These are phyloP conservation scores for Pelosia muscerda DNA, from an alignment of 2,888 invertebrate species.

Conservation along the genomic window DNA sequence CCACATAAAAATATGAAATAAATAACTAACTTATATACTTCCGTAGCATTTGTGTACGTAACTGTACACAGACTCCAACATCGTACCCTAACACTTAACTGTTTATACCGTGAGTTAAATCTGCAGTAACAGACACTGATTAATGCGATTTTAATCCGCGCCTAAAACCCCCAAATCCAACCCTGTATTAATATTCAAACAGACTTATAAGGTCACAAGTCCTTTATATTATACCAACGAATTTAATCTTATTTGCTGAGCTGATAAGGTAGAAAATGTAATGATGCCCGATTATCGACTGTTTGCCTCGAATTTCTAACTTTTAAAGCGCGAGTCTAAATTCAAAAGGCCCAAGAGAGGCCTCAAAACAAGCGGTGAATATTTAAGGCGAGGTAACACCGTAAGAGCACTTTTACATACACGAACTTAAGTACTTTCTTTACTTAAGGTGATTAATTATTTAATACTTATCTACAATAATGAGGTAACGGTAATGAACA, in stretches of 20 bases:
- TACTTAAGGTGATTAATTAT: background rate
- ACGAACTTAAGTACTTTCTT: background rate
- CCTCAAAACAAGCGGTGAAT: slow-evolving; percentile 35
- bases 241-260: slow-evolving; percentile 61
- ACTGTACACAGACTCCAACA: slow-evolving; percentile 73
- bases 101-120: slow-evolving; percentile 85
- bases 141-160: slow-evolving; percentile 90
- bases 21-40: slow-evolving; percentile 12
- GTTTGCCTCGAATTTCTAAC: slow-evolving; percentile 71
- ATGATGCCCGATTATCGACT: slow-evolving; percentile 49
- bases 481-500: no score
- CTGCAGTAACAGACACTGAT: slow-evolving; percentile 88
- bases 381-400: slow-evolving; percentile 16
- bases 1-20: background rate
- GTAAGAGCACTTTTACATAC: background rate
- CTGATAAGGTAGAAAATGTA: slow-evolving; percentile 55
- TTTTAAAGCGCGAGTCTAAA: slow-evolving; percentile 81
- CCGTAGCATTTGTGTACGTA: slow-evolving; percentile 41
- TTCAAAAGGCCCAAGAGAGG: slow-evolving; percentile 62
- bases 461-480: no score
- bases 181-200: slow-evolving; percentile 84
- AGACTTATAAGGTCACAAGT: slow-evolving; percentile 82
- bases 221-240: slow-evolving; percentile 53
- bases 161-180: slow-evolving; percentile 88
- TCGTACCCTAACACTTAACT: slow-evolving; percentile 86